Percentiles rank a stretch among this genome's conserved stretches.
phyloP scores from a whole-genome alignment of 1,140 invertebrate genomes.

The Zeugodacus cucurbitae region DNA sequence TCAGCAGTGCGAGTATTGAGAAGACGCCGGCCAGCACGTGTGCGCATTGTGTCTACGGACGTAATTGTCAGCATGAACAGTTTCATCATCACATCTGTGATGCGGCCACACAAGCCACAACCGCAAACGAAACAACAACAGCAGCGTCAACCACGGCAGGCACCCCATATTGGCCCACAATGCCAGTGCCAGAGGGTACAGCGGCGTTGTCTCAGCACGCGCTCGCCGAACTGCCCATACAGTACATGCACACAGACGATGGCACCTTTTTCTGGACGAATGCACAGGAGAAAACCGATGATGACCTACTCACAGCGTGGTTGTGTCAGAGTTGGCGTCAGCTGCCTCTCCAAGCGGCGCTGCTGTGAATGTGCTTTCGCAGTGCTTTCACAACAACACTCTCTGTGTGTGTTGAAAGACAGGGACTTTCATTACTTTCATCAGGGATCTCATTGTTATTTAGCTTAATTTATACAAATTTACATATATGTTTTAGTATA shows the following conservation, averaged over 20 bases:
- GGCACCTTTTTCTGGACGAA: constrained; percentile 63
- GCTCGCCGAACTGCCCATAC: constrained; percentile 49
- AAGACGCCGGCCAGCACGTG: constrained; percentile 54
- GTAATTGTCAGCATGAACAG: constrained; percentile 61
- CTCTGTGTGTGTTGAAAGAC: background rate
- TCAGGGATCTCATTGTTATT: constrained; percentile 46
- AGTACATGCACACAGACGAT: constrained; percentile 61
- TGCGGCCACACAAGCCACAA: background rate
- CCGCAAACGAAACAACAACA: background rate
- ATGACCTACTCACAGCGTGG: constrained; percentile 57
- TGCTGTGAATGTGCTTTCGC: background rate
- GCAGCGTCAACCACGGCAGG: background rate
- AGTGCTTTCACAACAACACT: background rate
- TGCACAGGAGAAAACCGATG: constrained; percentile 56
- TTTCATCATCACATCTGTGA: constrained; percentile 35
- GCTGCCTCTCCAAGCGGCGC: background rate
- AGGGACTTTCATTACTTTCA: background rate
- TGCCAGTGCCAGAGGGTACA: constrained; percentile 51
- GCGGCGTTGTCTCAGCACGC: constrained; percentile 6
- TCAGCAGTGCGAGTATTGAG: constrained; percentile 45
- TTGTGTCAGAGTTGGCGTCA: constrained; percentile 51
- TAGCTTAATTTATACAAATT: constrained; percentile 3
- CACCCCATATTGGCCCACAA: constrained; percentile 21
- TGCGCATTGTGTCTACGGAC: constrained; percentile 49
- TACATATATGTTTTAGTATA: background rate